These are phyloP conservation scores for Pseudomyrmex gracilis DNA, from an alignment of 1,140 invertebrate genomes.

Conservation along the genomic window DNA sequence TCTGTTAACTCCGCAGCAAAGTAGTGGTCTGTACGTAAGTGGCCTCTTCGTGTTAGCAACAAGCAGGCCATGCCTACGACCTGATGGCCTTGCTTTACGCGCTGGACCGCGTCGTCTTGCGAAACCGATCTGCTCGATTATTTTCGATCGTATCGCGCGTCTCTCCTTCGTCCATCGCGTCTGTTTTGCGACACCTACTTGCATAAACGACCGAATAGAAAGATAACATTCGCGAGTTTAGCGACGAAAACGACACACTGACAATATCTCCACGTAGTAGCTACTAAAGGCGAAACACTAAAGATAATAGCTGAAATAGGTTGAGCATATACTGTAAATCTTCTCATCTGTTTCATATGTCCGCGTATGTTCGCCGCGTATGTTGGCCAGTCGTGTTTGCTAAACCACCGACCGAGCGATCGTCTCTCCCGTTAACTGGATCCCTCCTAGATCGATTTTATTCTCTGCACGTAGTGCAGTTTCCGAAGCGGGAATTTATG, in stretches of 20 bases:
- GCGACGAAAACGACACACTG: too few species aligned
- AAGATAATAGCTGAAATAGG: too few species aligned
- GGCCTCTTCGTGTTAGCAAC: conserved; percentile 28
- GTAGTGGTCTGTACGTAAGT: conserved; percentile 1
- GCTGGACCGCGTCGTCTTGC: conserved; percentile 77
- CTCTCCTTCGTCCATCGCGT: conserved; percentile 52
- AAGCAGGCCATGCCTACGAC: conserved; percentile 74
- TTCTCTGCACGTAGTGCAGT: conserved; percentile 20
- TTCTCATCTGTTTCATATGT: too few species aligned
- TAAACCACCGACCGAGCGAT: too few species aligned
- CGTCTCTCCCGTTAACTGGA: neutral
- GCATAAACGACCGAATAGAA: neutral
- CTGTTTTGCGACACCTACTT: conserved; percentile 24
- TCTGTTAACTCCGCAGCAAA: conserved; percentile 39
- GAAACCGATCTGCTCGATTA: conserved; percentile 70
- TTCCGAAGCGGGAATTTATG: neutral
- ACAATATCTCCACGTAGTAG: too few species aligned
- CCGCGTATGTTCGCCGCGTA: too few species aligned
- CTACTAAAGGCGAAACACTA: too few species aligned
- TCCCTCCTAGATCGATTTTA: neutral
- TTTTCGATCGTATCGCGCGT: conserved; percentile 64
- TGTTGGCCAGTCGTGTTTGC: too few species aligned
- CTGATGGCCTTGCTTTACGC: conserved; percentile 77
- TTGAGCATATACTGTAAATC: too few species aligned
- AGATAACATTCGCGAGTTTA: too few species aligned